Base-by-base conservation (phyloP, 2,797 vertebrate species). In the Paratrypauchen microcephalus region DNA sequence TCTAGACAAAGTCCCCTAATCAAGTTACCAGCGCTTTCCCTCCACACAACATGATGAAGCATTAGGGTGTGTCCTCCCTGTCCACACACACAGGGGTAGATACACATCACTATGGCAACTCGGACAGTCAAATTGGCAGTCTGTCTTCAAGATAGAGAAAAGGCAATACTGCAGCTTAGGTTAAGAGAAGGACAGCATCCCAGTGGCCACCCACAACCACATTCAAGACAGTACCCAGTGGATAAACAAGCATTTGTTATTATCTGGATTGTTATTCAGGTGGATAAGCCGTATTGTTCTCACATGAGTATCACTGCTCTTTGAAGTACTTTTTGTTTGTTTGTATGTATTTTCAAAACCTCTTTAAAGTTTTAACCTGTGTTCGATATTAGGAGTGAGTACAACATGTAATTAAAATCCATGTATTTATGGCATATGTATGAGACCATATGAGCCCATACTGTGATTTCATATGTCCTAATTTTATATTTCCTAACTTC, bases 1-100 rank as follows among this genome's bases (percentile, higher is more conserved):
- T 89, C 89, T 85, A 82, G 85, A 88, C 86, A 79, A 85, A 86
- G 79, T 84, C 73, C 71, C 59, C 63, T 90, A 89, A 92, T 91
- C 74, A 78, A 83, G 83, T 91, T 89, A 91, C 71, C 57, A 32
- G 55, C 67, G 55, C 69, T 76, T 72, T 72, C 70, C 61, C 28
- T 81, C 64, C 39, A 58, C 47, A 77, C 65, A 76, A 81, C 65
- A 79, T 78, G 72, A 77, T 19, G 68, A n/a, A 79, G 72, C 56
- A 71, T 32, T 68, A 68, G 76, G 80, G 87, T 16, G 68, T 23
- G 60, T 64, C 32, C 39, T 73, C 67, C 66, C 54, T 63, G 11
- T 8, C 28, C 21, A 58, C 56, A 68, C 61, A 74, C 61, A 74
- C 68, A 61, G 45, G 65, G 68, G 48, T 0, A 13, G 26, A 81